These are phyloP conservation scores for Eilema caniola DNA, from an alignment of 2,888 invertebrate genomes.

Conservation along the genomic window DNA sequence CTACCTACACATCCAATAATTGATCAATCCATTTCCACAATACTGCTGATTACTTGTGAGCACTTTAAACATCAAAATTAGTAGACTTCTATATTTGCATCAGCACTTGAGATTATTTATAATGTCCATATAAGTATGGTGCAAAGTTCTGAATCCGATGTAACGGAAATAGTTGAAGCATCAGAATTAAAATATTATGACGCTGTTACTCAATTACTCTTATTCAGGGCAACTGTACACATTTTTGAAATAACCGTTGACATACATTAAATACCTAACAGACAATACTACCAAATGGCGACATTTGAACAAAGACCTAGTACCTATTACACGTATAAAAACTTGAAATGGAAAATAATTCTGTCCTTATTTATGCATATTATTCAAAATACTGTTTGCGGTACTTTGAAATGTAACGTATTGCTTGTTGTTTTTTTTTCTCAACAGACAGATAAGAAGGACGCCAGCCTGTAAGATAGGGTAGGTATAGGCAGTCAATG, in stretches of 20 bases:
- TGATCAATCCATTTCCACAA: slow-evolving; percentile 74
- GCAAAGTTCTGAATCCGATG: slow-evolving; percentile 23
- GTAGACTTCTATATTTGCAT: slow-evolving; percentile 37
- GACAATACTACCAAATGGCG: background rate
- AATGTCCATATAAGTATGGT: slow-evolving; percentile 26
- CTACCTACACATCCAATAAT: slow-evolving; percentile 69
- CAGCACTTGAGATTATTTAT: slow-evolving; percentile 18
- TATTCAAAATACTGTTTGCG: background rate
- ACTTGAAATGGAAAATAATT: background rate
- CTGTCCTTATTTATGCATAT: background rate
- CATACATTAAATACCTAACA: background rate
- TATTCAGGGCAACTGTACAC: background rate
- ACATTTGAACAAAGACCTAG: background rate
- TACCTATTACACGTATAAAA: background rate
- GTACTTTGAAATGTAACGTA: too few relatives aligned
- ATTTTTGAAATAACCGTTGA: background rate
- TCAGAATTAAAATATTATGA: background rate
- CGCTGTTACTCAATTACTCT: background rate
- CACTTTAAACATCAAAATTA: slow-evolving; percentile 55
- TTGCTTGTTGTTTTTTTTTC: background rate
- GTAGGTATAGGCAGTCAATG: too few relatives aligned
- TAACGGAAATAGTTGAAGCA: slow-evolving; percentile 5
- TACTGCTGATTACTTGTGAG: slow-evolving; percentile 76
- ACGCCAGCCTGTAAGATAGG: too few relatives aligned
- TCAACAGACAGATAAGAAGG: background rate